Conservation (phyloP, 2,113 vertebrate species). For the Nesospiza acunhae region DNA sequence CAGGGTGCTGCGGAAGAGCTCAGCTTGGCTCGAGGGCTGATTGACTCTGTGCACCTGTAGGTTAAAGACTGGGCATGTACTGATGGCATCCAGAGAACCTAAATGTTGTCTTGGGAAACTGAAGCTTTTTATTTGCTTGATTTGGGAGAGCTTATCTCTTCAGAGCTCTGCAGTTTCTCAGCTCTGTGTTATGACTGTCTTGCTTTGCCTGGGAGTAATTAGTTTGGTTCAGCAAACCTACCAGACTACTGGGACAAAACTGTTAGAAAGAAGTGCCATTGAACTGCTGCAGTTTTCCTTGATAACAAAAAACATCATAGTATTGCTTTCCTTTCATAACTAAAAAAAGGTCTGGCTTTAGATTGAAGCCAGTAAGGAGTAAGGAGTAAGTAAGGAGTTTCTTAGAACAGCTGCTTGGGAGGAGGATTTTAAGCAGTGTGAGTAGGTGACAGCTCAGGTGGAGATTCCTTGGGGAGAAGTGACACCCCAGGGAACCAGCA, state of each 20-base stretch:
- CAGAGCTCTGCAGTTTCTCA: not conserved
- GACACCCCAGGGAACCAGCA: not conserved
- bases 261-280: constrained; percentile 1
- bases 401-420: not conserved
- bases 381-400: not conserved
- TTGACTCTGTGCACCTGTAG: not conserved
- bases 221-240: not conserved
- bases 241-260: not conserved
- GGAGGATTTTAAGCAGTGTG: not conserved
- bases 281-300: not conserved
- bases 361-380: not conserved
- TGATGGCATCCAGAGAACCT: not conserved
- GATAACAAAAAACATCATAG: not conserved
- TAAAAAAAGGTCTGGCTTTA: constrained; percentile 4
- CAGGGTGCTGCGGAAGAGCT: not conserved
- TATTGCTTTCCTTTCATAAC: not conserved
- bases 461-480: not conserved
- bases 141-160: not conserved
- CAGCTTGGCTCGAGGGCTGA: not conserved
- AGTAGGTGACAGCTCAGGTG: not conserved
- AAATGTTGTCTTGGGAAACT: not conserved
- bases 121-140: not conserved
- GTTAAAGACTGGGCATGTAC: not conserved
- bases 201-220: not conserved
- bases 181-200: not conserved